Evolutionary conservation across 2,888 invertebrate genomes (phyloP).

Genomic region (Saturnia pavonia): DNA sequence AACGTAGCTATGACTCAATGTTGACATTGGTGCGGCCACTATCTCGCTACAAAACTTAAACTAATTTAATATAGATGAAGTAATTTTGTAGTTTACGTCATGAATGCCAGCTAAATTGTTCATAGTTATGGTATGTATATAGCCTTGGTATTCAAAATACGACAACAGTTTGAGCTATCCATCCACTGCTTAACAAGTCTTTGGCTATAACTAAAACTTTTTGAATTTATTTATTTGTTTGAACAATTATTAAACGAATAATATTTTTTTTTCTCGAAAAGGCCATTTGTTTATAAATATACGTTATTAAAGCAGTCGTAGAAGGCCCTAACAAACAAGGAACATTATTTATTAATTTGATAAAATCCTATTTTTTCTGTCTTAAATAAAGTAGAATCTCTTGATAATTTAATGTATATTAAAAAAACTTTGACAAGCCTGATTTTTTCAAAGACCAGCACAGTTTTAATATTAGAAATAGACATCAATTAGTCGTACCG

Average conservation of each 20-base stretch:
- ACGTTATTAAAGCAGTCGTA: not conserved
- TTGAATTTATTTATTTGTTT: not conserved
- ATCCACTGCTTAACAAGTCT: not conserved
- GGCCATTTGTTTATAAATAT: not conserved
- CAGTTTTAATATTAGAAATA: too few species aligned
- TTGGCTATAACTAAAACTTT: too few species aligned
- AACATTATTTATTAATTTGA: too few species aligned
- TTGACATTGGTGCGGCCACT: slow-evolving; percentile 17
- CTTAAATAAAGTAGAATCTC: too few species aligned
- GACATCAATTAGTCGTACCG: too few species aligned
- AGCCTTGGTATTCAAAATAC: not conserved
- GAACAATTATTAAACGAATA: not conserved
- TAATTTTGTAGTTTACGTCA: not conserved
- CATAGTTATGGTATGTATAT: not conserved
- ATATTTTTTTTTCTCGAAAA: too few species aligned
- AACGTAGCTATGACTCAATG: slow-evolving; percentile 36
- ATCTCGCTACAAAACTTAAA: not conserved
- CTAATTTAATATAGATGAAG: slow-evolving; percentile 2
- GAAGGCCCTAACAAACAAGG: not conserved
- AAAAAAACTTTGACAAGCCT: too few species aligned
- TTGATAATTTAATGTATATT: too few species aligned
- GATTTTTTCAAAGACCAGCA: too few species aligned
- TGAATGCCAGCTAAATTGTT: not conserved
- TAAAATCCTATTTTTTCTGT: too few species aligned
- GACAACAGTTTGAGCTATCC: not conserved